A percentile compares a stretch with the other conserved stretches of the same genome.
Conservation (phyloP, 2,797 vertebrate genomes). For the Platalea minor region DNA sequence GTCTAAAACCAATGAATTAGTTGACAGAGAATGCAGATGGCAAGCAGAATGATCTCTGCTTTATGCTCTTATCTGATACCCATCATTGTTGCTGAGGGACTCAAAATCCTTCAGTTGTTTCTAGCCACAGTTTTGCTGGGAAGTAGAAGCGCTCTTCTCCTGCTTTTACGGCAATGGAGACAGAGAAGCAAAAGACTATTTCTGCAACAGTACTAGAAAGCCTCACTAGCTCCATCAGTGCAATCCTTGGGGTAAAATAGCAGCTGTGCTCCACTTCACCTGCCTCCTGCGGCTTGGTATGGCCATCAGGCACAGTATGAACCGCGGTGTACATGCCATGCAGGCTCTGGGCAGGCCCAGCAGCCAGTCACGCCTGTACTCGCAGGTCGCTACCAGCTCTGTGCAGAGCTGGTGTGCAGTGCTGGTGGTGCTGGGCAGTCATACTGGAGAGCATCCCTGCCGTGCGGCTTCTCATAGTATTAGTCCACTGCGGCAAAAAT, state of each 20-base stretch:
- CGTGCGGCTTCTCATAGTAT: accelerated
- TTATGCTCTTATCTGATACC: background rate
- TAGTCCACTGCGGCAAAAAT: accelerated
- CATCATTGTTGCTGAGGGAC: background rate
- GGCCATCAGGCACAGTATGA: accelerated
- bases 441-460: background rate
- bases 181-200: background rate
- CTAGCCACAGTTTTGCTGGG: background rate
- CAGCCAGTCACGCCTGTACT: accelerated
- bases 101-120: background rate
- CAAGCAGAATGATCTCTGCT: background rate
- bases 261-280: background rate
- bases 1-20: background rate
- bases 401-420: background rate
- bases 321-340: accelerated
- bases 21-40: background rate
- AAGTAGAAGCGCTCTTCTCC: background rate
- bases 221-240: background rate
- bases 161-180: background rate
- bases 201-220: background rate
- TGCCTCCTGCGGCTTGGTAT: background rate
- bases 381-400: accelerated
- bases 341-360: background rate
- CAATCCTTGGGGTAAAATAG: background rate
- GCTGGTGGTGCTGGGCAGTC: background rate